A percentile compares a stretch with the other conserved stretches of the same genome.
Conservation (phyloP, 2,888 invertebrate species). For the Heliconius ismenius region DNA sequence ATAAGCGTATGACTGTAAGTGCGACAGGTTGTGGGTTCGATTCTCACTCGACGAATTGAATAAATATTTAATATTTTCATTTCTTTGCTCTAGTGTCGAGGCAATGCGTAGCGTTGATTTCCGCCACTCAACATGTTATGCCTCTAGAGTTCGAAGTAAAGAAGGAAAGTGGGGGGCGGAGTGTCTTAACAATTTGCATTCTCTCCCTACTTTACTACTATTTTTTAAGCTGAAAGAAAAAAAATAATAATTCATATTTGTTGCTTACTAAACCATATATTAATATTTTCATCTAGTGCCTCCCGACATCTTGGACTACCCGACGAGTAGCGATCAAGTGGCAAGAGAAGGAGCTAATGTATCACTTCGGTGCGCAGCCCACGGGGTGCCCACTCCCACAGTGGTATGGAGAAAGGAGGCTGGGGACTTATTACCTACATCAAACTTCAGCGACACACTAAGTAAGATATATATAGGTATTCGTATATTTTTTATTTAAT, state of each 20-base stretch:
- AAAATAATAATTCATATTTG: background rate
- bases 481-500: slow-evolving; percentile 2
- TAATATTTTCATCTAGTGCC: slow-evolving; percentile 82
- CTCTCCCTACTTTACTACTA: no score
- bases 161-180: no score
- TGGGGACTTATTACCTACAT: slow-evolving; percentile 83
- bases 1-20: no score
- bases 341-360: slow-evolving; percentile 93
- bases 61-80: no score
- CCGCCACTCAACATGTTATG: no score
- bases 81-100: no score
- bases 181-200: no score
- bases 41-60: no score
- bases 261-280: background rate
- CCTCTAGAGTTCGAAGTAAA: no score
- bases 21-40: no score
- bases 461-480: slow-evolving; percentile 60
- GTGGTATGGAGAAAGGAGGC: slow-evolving; percentile 94
- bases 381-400: slow-evolving; percentile 91
- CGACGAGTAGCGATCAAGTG: slow-evolving; percentile 92
- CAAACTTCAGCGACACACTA: slow-evolving; percentile 74
- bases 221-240: no score
- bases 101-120: no score
- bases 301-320: slow-evolving; percentile 92
- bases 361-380: slow-evolving; percentile 92